Base-by-base conservation (phyloP, 2,797 vertebrate genomes). In the Oreochromis grahami region DNA sequence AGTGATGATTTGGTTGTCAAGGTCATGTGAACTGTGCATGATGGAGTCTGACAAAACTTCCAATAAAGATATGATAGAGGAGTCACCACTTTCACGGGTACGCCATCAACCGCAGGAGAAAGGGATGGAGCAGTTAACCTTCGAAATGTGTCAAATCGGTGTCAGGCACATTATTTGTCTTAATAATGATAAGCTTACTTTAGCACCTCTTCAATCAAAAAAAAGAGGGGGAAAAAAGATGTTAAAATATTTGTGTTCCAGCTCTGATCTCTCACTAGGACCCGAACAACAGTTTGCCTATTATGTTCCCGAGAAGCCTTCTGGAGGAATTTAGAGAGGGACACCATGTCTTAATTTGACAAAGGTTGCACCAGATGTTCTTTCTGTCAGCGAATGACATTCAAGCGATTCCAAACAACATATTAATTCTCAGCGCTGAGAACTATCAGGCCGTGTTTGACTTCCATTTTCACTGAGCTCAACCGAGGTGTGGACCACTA, bases 401-500 rank as follows among this genome's bases (percentile, higher is more conserved):
- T 90, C 89, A 86, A 24, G 70, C 84, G 41, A 87, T 85, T 79
- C 84, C 80, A 91, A 93, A 91, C 88, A 93, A 93, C 91, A 88
- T 82, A 90, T 91, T 94, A 58, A 91, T 94, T 93, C 90, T 91
- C 80, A 84, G 68, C 24, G 43, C 58, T 34, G 14, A 55, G 80
- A 89, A 77, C 86, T 84, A 88, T 92, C 77, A 78, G 81, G 82
- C 83, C 79, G 80, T 52, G 83, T 68, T 83, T 70, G 84, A 56
- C 70, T 70, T 79, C 77, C 45, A 11, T 50, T 8, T 26, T 2
- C n/a, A 24, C 7, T 17, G 32, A 13, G 32, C 29, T 8, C n/a
- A 21, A 26, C 77, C 51, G 17, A 90, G 84, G 9, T 93, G 89
- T 92, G 89, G 96, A 95, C 84, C 94, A 92, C 92, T 96, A 89